A percentile compares a stretch with the other conserved stretches of the same genome.
Evolutionary conservation across 2,888 invertebrate genomes (phyloP).

Genomic region (Rapana venosa): DNA sequence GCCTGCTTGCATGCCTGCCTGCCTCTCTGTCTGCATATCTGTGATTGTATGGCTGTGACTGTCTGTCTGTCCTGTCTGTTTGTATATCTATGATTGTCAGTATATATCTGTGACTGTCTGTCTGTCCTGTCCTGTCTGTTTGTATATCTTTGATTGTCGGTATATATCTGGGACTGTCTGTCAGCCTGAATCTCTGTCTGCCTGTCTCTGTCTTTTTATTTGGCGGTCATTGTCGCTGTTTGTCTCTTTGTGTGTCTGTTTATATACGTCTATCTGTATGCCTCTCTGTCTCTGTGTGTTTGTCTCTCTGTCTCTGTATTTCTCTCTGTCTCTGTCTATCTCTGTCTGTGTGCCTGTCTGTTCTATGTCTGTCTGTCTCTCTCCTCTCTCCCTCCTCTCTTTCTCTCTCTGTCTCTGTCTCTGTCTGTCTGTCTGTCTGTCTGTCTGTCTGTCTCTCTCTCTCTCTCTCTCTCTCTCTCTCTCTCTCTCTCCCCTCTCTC

Average conservation of each 20-base stretch:
- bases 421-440: background rate
- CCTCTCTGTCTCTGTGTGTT: background rate
- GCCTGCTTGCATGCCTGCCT: background rate
- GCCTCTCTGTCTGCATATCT: too few species aligned
- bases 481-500: constrained; percentile 17
- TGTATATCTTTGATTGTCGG: too few species aligned
- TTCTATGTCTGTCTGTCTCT: background rate
- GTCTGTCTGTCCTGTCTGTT: too few species aligned
- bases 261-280: background rate
- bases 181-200: background rate
- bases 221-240: background rate
- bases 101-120: too few species aligned
- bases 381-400: background rate
- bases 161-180: background rate
- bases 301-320: background rate
- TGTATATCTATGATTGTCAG: too few species aligned
- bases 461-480: constrained; percentile 25
- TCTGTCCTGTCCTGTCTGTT: too few species aligned
- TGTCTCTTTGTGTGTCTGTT: background rate
- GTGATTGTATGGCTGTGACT: too few species aligned
- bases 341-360: background rate
- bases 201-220: too few species aligned
- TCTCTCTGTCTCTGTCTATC: background rate
- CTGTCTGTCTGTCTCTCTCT: constrained; percentile 26
- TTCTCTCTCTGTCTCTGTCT: background rate